phyloP scores from a whole-genome alignment of 92 coral and sea anemone genomes.

The Zoanthus solanderi region DNA sequence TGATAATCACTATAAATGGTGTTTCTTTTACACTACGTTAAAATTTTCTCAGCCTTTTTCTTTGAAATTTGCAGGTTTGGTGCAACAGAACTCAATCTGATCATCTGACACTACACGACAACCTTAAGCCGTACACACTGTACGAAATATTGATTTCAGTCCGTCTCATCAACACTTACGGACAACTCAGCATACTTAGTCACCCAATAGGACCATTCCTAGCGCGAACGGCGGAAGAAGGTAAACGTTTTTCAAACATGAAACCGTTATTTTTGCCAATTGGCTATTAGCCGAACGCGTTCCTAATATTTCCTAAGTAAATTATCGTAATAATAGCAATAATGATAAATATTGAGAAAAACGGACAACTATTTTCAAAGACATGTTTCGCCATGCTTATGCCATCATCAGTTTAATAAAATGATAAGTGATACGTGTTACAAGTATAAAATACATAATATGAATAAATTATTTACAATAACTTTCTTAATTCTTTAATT shows the following conservation, averaged over 20 bases:
- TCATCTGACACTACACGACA: neutral
- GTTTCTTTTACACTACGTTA: neutral
- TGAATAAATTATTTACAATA: too few relatives aligned
- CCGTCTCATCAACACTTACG: neutral
- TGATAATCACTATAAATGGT: too few relatives aligned
- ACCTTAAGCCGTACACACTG: slow-evolving; percentile 23
- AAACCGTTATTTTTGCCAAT: neutral
- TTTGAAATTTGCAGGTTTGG: slow-evolving; percentile 21
- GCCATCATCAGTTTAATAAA: too few relatives aligned
- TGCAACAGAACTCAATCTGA: neutral
- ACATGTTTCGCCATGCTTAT: too few relatives aligned
- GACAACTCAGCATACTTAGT: slow-evolving; percentile 11
- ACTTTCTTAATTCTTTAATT: too few relatives aligned
- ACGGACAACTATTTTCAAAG: too few relatives aligned
- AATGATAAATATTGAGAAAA: too few relatives aligned
- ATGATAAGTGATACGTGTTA: too few relatives aligned
- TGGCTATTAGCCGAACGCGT: too few relatives aligned
- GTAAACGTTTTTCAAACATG: neutral
- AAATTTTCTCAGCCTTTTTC: neutral
- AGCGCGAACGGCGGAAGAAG: slow-evolving; percentile 42
- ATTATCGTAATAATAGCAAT: too few relatives aligned
- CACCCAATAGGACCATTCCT: slow-evolving; percentile 26
- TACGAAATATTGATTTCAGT: slow-evolving; percentile 20
- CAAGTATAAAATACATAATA: too few relatives aligned
- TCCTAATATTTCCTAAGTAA: too few relatives aligned